Evolutionary conservation across 2,113 vertebrate genomes (phyloP), one percentile per base, ranked within the genome.

Genomic region (Grammomys surdaster): DNA sequence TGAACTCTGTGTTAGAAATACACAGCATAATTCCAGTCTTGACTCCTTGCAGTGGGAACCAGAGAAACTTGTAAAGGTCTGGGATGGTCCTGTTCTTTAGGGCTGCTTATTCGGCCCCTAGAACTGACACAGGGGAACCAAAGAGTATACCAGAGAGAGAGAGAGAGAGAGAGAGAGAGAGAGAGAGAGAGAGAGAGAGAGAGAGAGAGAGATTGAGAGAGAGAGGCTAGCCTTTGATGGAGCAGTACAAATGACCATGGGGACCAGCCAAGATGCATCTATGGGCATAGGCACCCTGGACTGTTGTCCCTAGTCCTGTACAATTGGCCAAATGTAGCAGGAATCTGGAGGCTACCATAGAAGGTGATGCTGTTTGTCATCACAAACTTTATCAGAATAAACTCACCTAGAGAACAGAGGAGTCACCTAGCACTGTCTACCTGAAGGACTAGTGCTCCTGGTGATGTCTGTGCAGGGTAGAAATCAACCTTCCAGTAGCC

Each of bases 301-400:
- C 17, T 3, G 1, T 13, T 24, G 26, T 0, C 16, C 72, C 10
- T 69, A 12, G 3, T 33, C 69, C 6, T 7, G 3, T 31, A 11
- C 40, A 36, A 4, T 0, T 20, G 54, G 67, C 63, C 33, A 28
- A 60, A 28, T 22, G 6, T 43, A 6, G 22, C 26, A 40, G 88
- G 80, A 80, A 70, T 69, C 24, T 67, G 58, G 81, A 54, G 26
- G 26, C 76, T 13, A 1, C 0, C 20, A 13, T 31, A 51, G 17
- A n/a, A 33, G 7, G 4, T 0, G 48, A 40, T 12, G 14, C 46
- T 28, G 4, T n/a, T 24, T 0, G 0, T 9, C n/a, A n/a, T n/a
- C n/a, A n/a, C n/a, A n/a, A n/a, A n/a, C n/a, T n/a, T n/a, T n/a
- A n/a, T 43, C 40, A 3, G 43, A 24, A 56, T 12, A 31, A 43